A percentile compares a stretch with the other conserved stretches of the same genome.
These are phyloP conservation scores for Ammospiza nelsoni DNA, from an alignment of 2,113 vertebrate species.

Conservation along the genomic window DNA sequence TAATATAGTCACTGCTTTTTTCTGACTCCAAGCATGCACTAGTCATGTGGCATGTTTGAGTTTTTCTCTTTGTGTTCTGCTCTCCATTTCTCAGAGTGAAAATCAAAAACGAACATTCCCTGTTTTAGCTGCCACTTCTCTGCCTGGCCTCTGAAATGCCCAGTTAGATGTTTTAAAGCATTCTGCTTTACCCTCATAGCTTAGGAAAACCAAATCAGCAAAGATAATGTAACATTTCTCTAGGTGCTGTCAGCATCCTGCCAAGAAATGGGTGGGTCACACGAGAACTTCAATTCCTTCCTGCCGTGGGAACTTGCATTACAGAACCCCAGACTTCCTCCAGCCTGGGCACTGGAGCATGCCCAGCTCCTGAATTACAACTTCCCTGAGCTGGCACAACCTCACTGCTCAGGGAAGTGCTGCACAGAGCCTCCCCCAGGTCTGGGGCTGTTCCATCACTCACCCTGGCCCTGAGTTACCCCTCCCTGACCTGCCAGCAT, in stretches of 20 bases:
- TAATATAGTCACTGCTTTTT: neutral
- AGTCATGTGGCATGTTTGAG: neutral
- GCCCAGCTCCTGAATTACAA: neutral
- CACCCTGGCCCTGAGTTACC: neutral
- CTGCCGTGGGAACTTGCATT: neutral
- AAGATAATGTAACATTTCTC: neutral
- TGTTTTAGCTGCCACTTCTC: neutral
- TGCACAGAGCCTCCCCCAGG: neutral
- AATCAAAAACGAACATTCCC: neutral
- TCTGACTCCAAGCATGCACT: neutral
- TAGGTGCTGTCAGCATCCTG: neutral
- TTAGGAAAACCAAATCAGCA: neutral
- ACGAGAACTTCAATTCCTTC: neutral
- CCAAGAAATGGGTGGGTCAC: neutral
- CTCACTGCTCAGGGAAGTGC: neutral
- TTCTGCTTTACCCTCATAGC: neutral
- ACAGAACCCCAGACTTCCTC: neutral
- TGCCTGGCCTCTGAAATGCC: neutral
- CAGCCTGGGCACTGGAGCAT: neutral
- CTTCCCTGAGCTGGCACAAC: neutral
- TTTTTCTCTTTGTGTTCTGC: neutral
- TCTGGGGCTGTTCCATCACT: neutral
- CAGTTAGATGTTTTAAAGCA: neutral
- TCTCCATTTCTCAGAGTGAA: neutral
- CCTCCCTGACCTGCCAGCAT: neutral